These are phyloP conservation scores for Pionites leucogaster DNA, from an alignment of 2,113 vertebrate genomes.

Conservation along the genomic window DNA sequence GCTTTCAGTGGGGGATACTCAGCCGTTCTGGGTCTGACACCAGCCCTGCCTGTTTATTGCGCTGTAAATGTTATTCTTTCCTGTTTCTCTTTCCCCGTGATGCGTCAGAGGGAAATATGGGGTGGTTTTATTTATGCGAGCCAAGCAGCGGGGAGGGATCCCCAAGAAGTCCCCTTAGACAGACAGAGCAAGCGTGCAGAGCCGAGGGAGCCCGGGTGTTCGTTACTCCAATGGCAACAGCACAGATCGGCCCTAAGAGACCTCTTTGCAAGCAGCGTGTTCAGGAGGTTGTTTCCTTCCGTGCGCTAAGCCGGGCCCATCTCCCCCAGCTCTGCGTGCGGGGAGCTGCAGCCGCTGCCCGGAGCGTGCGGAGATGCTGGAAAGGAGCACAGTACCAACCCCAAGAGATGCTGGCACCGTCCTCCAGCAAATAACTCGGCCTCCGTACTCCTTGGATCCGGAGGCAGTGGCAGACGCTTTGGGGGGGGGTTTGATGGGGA, in stretches of 20 bases:
- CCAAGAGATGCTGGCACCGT: fast-evolving
- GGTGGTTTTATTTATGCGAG: background rate
- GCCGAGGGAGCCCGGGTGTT: fast-evolving
- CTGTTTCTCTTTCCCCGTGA: background rate
- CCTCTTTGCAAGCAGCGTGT: fast-evolving
- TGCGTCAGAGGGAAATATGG: fast-evolving
- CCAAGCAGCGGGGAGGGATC: background rate
- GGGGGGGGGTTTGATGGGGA: background rate
- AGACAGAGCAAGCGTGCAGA: fast-evolving
- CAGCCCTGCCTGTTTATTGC: background rate
- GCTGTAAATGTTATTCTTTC: fast-evolving
- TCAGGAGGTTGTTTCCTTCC: background rate
- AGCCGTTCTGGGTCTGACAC: background rate
- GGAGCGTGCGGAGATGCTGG: background rate
- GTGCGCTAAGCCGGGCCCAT: fast-evolving
- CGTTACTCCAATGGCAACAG: background rate
- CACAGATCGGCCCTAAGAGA: too few relatives aligned
- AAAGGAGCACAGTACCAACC: background rate
- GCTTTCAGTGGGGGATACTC: fast-evolving
- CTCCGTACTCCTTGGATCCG: fast-evolving
- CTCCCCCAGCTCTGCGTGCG: fast-evolving
- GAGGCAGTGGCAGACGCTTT: background rate
- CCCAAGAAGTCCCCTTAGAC: background rate
- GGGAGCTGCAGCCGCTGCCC: background rate
- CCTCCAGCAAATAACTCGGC: background rate